phyloP scores from a whole-genome alignment of 2,113 vertebrate species.

The Lates calcarifer region DNA sequence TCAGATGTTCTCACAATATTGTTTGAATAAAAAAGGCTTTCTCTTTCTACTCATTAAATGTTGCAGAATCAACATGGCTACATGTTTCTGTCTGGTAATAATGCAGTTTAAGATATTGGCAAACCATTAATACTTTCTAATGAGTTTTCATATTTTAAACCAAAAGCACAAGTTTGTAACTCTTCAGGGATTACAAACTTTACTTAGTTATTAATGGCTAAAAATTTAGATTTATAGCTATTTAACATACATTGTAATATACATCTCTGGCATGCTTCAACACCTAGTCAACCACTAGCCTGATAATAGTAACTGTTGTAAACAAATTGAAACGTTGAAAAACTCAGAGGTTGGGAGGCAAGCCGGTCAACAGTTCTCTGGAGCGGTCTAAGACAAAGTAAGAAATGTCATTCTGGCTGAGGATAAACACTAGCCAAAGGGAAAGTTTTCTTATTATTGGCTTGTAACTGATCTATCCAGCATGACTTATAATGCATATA shows the following conservation, averaged over 20 bases:
- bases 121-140: neutral
- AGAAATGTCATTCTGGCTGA: neutral
- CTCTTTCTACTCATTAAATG: neutral
- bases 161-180: neutral
- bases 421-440: neutral
- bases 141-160: neutral
- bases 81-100: conserved; percentile 5
- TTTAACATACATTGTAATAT: no score
- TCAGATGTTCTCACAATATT: neutral
- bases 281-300: neutral
- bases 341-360: neutral
- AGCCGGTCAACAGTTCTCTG: neutral
- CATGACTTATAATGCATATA: neutral
- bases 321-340: neutral
- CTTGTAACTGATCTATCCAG: neutral
- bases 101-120: neutral
- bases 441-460: neutral
- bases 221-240: no score
- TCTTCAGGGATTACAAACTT: no score
- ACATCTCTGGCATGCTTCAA: no score
- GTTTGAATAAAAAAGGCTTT: neutral
- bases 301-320: neutral
- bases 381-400: neutral
- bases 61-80: neutral
- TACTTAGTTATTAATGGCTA: no score